Base-by-base conservation (phyloP, 2,888 invertebrate genomes). In the Hemithea aestivaria region DNA sequence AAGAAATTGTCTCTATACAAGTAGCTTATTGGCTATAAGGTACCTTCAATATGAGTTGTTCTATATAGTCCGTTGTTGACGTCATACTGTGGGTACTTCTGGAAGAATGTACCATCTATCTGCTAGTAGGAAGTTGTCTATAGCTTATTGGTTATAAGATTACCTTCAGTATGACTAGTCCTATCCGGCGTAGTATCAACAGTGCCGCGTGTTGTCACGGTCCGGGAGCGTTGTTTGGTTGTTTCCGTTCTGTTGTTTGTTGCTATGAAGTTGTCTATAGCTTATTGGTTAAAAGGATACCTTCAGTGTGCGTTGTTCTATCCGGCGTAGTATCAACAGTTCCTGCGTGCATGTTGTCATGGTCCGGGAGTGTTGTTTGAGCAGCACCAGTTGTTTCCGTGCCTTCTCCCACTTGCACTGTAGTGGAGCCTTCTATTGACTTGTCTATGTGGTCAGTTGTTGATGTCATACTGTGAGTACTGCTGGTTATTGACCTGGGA, bases 51-150 rank as follows among this genome's bases (percentile, higher is more conserved):
- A 16, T 2, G 16, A 16, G 16, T 16, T 4, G 16, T 16, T 68
- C 71, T 7, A 66, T 66, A 40, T 73, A 75, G 11, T 73, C 78
- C 1, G 81, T 81, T 0, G 81, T 71, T 7, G 81, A 77, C 2
- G 79, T 80, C 75, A 82, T 77, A 20, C 78, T 78, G 48, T 79
- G 81, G 0, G 84, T 84, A 38, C 78, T 82, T 34, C 71, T 77
- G 5, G 69, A n/a, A n/a, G n/a, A n/a, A n/a, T n/a, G n/a, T n/a
- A n/a, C n/a, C n/a, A n/a, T n/a, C n/a, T n/a, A n/a, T n/a, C n/a
- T n/a, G n/a, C n/a, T n/a, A n/a, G n/a, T n/a, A n/a, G n/a, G n/a
- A n/a, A n/a, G 24, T 8, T 10, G 10, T 31, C 6, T 11, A 2
- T 11, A 27, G 10, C 20, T 6, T 8, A 25, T 16, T 26, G 6